Evolutionary conservation across 2,797 vertebrate genomes (phyloP), one percentile per base, ranked within the genome.

Genomic region (Girardinus metallicus): DNA sequence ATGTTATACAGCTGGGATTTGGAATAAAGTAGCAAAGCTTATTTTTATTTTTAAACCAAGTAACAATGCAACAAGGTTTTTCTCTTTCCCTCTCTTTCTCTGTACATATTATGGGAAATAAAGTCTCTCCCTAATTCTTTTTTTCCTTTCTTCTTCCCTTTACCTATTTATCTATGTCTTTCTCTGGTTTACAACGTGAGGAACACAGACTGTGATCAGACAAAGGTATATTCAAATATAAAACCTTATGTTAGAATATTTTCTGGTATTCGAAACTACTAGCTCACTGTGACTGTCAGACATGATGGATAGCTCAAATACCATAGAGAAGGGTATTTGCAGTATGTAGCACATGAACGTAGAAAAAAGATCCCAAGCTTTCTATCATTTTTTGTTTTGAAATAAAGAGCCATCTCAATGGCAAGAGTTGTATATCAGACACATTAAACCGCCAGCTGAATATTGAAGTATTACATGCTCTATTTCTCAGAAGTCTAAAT

Each of bases 401-500:
- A 55, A 31, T 31, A 36, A 46, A 44, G 51, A 64, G 31, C 0
- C 15, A 72, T 79, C 77, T 83, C 62, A 77, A 81, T 79, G 39
- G 55, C 26, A 73, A 43, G 73, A 47, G 44, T 41, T 79, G 39
- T n/a, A 49, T 55, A 43, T 47, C 23, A 76, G 18, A 41, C 4
- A 49, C 47, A 15, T n/a, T 34, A 73, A 44, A 31, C 3, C 12
- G 6, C 13, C 73, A 23, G 5, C 71, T 81, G 16, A 47, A 5
- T 31, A 71, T 51, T 73, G 66, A 73, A 76, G 39, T 83, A 89
- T 83, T 83, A 80, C 76, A 83, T 78, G 44, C 43, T 68, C 47
- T 46, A 82, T 91, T 92, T 90, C 81, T 88, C 77, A 55, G 76
- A 89, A 91, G 84, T 84, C 84, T 74, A 84, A 83, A 87, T 90